Base-by-base conservation (phyloP, 1,140 invertebrate genomes). In the Philopotamus ludificatus region DNA sequence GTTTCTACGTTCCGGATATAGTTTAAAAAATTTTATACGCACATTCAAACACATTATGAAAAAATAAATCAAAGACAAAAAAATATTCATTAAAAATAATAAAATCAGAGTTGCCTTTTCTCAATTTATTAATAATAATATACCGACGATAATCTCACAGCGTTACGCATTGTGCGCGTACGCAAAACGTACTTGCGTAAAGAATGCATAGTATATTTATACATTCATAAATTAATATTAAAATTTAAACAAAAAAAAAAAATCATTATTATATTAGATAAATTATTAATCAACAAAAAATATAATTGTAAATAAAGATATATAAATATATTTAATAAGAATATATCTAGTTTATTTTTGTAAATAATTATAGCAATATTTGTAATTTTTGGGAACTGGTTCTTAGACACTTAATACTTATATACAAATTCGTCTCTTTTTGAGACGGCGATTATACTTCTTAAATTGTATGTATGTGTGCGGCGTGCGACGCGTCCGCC, bases 331-430 rank as follows among this genome's bases (percentile, higher is more conserved):
- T 9, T 44, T 18, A 22, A 59, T 45, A 22, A 12, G 25, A 65
- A 64, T 20, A 63, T 66, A 63, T 41, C 34, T 70, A 66, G 68
- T 70, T 63, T 70, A 70, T 70, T 70, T 70, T 70, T 70, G 68
- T 70, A 70, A 70, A 70, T 70, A 70, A 63, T 42, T 53, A 63
- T 70, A 70, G 68, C 61, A 63, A 70, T 55, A 70, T 47, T 64
- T 47, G 63, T 70, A 70, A 69, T 63, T n/a, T n/a, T 62, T 63
- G 64, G 68, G 61, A 42, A 70, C 45, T 47, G 68, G 68, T 70
- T 70, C 54, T 66, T 69, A 70, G 64, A 64, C 64, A 66, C 64
- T 64, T 66, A 66, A 66, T 63, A 65, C 47, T 47, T 58, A 68
- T 63, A 63, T 21, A 50, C 44, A 67, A 67, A 63, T 34, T 53